Evolutionary conservation across 1,140 invertebrate genomes (phyloP), one percentile per base, ranked within the genome.

Genomic region (Euwallacea similis): DNA sequence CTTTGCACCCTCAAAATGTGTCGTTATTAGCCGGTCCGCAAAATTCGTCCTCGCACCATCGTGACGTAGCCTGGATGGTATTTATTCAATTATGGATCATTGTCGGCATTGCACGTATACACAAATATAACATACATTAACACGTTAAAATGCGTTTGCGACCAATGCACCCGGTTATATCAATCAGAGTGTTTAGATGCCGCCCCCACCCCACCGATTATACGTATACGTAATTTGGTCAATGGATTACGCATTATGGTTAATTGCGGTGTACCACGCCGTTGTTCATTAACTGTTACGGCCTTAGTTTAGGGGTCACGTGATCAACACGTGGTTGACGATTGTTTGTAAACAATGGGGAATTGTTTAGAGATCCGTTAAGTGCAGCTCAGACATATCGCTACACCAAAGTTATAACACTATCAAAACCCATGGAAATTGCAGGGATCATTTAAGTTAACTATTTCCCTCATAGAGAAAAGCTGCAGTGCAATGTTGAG

Each of bases 221-320:
- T 61, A 70, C 72, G 41, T 76, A 76, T 79, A 80, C 79, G 80
- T 81, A 81, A 81, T 81, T 81, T 79, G 79, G 79, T 80, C 79
- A 80, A 76, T 79, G 79, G 79, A 79, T 80, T 80, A 81, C 79
- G 79, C 79, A 81, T 81, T 81, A 81, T 81, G 79, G 79, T 80
- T 81, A 81, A 81, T 81, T 81, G 79, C 77, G 79, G 79, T 77
- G 72, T 73, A 72, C 79, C 79, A 74, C 79, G 79, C 74, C 73
- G 78, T 77, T 79, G 79, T 79, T 79, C 79, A 81, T 81, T 81
- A 79, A 81, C 77, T 75, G 76, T 77, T 79, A 79, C 78, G 76
- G 71, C 69, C 69, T 61, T 73, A 56, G 70, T 77, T 77, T 33
- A 79, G 76, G 77, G 60, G 71, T 76, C 79, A 80, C 79, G 79